Base-by-base conservation (phyloP, 23 tunicate genomes). In the Styela clava region DNA sequence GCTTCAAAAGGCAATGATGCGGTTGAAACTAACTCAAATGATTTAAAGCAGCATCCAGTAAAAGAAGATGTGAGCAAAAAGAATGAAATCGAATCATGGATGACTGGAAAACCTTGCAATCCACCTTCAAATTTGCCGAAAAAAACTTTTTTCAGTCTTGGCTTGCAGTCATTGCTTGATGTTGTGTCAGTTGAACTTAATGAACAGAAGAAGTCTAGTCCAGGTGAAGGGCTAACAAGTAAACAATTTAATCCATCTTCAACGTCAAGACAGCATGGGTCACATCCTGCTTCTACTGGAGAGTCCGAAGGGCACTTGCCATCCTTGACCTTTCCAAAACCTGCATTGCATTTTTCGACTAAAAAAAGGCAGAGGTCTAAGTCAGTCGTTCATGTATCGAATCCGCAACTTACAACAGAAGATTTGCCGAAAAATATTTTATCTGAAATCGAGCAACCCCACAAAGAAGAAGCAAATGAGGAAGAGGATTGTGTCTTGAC, bases 111-210 rank as follows among this genome's bases (percentile, higher is more conserved):
- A 44, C 7, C 56, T 5, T 5, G 56, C 56, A 27, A 7, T 16
- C 32, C 24, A 71, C 5, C 77, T 28, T 35, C 27, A 29, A 18
- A 18, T 32, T 25, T 26, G 12, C 27, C 35, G 7, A 31, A 5
- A 21, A 52, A 76, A n/a, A 25, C 65, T 16, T 76, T 33, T 29
- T 44, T 76, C 26, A 76, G 37, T 64, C 18, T 56, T 9, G 81
- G 81, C 18, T 44, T 76, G 0, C 81, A 76, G 24, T 76, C 81
- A 12, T 29, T 76, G 27, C 30, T 76, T 0, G 81, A 76, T 76
- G 81, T 52, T 29, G 81, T 76, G 1, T 76, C 81, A 7, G 81
- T 76, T 9, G 81, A 76, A 29, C 24, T 76, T 16, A 76, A 76
- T 21, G 64, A 76, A 76, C 65, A 52, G 18, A 76, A 76, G n/a